Conservation (phyloP, 2,113 vertebrate species). For the Bos taurus region DNA sequence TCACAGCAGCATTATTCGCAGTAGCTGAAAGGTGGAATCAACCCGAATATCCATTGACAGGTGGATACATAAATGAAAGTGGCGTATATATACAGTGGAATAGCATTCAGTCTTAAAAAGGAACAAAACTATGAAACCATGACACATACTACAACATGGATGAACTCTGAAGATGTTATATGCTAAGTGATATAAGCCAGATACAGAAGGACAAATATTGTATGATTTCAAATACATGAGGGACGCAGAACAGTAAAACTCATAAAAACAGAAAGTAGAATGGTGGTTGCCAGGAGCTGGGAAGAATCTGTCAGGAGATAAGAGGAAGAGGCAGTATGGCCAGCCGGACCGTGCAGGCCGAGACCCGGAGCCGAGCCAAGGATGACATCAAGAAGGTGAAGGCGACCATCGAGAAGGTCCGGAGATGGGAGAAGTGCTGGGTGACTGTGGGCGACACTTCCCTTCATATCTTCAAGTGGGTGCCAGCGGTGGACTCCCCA, state of each 20-base stretch:
- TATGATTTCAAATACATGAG: background rate
- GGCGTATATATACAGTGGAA: background rate
- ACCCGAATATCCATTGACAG: background rate
- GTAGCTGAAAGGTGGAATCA: background rate
- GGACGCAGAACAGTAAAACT: background rate
- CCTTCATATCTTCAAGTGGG: too few relatives aligned
- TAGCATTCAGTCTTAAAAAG: background rate
- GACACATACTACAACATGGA: background rate
- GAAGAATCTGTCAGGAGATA: background rate
- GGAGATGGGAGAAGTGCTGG: too few relatives aligned
- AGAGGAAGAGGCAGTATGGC: background rate
- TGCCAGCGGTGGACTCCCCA: too few relatives aligned
- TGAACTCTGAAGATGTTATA: background rate
- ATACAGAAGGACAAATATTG: background rate
- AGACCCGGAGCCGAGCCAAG: too few relatives aligned
- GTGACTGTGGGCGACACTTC: too few relatives aligned
- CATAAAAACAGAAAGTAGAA: background rate
- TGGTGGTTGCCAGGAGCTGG: background rate
- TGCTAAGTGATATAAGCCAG: background rate
- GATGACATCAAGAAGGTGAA: too few relatives aligned
- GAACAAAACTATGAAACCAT: background rate
- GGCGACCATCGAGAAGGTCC: too few relatives aligned
- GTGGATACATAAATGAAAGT: background rate
- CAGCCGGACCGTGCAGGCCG: too few relatives aligned
- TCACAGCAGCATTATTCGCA: background rate